Evolutionary conservation across 1,140 invertebrate genomes (phyloP), one percentile per base, ranked within the genome.

Genomic region (Goniozus legneri): DNA sequence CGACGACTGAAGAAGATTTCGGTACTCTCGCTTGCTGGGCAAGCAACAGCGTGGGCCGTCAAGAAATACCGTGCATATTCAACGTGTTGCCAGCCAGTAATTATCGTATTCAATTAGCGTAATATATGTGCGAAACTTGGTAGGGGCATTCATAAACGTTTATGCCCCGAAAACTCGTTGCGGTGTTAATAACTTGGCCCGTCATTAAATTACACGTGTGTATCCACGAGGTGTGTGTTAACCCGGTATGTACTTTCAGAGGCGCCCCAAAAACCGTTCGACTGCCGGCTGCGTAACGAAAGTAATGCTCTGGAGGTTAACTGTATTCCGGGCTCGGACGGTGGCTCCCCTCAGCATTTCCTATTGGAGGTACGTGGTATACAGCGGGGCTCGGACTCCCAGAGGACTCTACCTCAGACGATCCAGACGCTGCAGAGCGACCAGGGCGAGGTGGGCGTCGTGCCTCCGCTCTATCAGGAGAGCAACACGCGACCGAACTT

Each of bases 1-100:
- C 82, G 20, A 77, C 73, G 41, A 69, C 67, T 35, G 81, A 82
- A 41, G 79, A 80, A 14, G 89, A 93, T 65, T 83, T 90, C 52
- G 89, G 90, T 41, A 88, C 86, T 42, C 73, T 94, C 0, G 84
- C 87, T 8, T 94, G 91, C 63, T 93, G 89, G 89, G 90, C 89
- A 1, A 84, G 81, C 58, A 93, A 92, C 74, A 80, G 80, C 51
- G 82, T 92, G 8, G 91, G 91, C 35, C 81, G 83, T 59, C 90
- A 92, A 73, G 80, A 80, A 48, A 79, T 78, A 52, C 90, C 91
- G 3, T 94, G 91, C 65, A 73, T 89, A 39, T 90, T 92, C 70
- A 82, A 87, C 68, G 81, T 93, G 38, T 73, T 89, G 50, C 85
- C 86, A 52, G 88, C 88, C 58, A 87, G 91, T 93, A 79, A 82